Evolutionary conservation across 2,797 vertebrate genomes (phyloP).

Genomic region (Rachycentron canadum): DNA sequence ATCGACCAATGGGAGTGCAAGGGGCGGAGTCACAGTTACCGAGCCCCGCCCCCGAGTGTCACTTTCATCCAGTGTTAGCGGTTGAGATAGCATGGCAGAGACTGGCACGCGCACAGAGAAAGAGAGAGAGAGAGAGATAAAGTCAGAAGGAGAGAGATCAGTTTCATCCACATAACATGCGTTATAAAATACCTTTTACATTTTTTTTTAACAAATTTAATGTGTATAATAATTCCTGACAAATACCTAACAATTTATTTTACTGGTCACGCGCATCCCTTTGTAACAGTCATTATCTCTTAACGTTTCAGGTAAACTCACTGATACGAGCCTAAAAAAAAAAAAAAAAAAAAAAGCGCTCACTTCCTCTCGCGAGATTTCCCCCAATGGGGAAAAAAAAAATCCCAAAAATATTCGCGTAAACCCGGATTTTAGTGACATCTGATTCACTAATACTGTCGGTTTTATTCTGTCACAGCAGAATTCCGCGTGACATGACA

Average conservation of each 20-base stretch:
- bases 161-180: no score
- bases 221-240: no score
- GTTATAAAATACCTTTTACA: no score
- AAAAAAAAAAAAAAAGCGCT: no score
- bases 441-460: neutral
- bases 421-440: slow-evolving; percentile 17
- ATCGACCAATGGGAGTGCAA: slow-evolving; percentile 36
- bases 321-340: no score
- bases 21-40: neutral
- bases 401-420: slow-evolving; percentile 15
- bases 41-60: slow-evolving; percentile 23
- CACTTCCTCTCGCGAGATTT: slow-evolving; percentile 49
- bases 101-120: slow-evolving; percentile 32
- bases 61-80: slow-evolving; percentile 25
- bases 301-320: no score
- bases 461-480: neutral
- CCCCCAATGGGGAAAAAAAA: neutral
- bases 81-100: slow-evolving; percentile 62
- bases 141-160: no score
- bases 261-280: no score
- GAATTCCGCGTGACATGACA: neutral
- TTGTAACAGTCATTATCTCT: no score
- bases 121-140: neutral
- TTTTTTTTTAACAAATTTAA: no score
- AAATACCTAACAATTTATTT: no score